Conservation (phyloP, 2,113 vertebrate genomes). For the Daubentonia madagascariensis region DNA sequence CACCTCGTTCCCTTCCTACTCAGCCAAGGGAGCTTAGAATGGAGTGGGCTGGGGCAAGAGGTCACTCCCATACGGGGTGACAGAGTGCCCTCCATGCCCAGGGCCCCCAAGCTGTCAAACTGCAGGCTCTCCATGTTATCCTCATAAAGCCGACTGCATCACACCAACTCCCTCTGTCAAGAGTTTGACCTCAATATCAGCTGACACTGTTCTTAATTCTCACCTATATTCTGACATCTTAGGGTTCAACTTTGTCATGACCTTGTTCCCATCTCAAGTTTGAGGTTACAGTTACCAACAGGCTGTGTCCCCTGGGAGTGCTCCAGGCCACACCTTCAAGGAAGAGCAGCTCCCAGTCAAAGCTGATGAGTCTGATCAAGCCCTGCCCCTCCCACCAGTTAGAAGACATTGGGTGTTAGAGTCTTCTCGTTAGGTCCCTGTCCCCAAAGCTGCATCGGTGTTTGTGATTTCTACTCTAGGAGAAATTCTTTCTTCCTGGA, state of each 20-base stretch:
- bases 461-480: not conserved
- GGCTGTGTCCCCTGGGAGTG: fast-evolving
- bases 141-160: not conserved
- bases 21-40: not conserved
- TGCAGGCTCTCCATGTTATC: not conserved
- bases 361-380: not conserved
- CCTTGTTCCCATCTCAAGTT: not conserved
- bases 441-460: not conserved
- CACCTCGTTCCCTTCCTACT: not conserved
- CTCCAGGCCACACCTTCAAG: not conserved
- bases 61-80: not conserved
- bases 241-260: not conserved
- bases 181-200: not conserved
- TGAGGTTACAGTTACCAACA: not conserved
- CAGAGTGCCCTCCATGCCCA: fast-evolving
- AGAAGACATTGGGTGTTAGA: not conserved
- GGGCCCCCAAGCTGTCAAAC: not conserved
- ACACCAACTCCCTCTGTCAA: not conserved
- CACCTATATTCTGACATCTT: not conserved
- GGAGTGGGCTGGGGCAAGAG: not conserved
- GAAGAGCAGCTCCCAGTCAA: not conserved
- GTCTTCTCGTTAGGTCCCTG: not conserved
- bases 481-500: not conserved
- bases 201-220: not conserved
- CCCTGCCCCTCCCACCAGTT: not conserved